phyloP scores from a whole-genome alignment of 2,113 vertebrate genomes.

The Boleophthalmus pectinirostris region DNA sequence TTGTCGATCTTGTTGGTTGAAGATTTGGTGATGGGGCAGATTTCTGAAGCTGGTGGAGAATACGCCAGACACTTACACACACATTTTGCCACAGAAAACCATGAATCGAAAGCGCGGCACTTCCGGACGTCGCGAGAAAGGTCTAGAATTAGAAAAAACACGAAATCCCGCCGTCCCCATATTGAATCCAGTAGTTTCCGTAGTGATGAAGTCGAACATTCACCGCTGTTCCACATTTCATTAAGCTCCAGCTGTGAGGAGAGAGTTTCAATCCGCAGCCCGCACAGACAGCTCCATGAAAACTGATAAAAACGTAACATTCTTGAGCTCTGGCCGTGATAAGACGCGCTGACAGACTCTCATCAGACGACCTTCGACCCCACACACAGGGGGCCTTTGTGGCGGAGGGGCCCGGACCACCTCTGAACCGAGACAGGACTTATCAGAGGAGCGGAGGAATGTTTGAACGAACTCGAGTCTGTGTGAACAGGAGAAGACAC shows the following conservation, averaged over 20 bases:
- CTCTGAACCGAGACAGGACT: not conserved
- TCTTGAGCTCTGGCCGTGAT: not conserved
- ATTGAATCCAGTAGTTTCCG: not conserved
- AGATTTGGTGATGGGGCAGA: too few species aligned
- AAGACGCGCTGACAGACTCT: conserved; percentile 1
- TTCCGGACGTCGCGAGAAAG: too few species aligned
- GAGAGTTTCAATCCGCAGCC: not conserved
- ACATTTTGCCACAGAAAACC: too few species aligned
- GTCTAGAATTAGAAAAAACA: too few species aligned
- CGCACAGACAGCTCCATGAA: not conserved
- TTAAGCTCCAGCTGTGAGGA: not conserved
- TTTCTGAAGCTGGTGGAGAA: too few species aligned
- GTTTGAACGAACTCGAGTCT: not conserved
- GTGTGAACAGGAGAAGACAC: not conserved
- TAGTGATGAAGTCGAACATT: not conserved
- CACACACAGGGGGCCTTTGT: not conserved
- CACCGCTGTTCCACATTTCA: not conserved
- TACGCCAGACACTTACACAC: too few species aligned
- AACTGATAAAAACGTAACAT: not conserved
- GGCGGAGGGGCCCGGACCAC: conserved; percentile 1
- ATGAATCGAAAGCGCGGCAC: too few species aligned
- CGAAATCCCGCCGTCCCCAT: too few species aligned
- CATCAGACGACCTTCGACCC: not conserved
- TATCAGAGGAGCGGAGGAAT: not conserved
- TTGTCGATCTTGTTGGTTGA: too few species aligned